Conservation (phyloP, 2,113 vertebrate species). For the Shinisaurus crocodilurus region DNA sequence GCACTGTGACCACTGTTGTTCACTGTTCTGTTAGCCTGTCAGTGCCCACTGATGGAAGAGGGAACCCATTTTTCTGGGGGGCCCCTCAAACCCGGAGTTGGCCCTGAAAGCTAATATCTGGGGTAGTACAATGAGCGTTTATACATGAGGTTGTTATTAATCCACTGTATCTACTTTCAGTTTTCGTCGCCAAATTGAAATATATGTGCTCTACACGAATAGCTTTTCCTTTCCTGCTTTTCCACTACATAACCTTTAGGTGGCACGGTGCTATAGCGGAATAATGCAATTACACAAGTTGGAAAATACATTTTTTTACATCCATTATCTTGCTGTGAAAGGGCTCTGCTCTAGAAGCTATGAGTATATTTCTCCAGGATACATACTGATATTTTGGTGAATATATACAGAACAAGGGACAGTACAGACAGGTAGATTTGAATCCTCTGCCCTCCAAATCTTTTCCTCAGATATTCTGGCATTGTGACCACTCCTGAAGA, state of each 20-base stretch:
- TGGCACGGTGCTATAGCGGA: too few species aligned
- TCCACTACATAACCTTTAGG: too few species aligned
- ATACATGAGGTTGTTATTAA: too few species aligned
- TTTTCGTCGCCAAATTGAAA: too few species aligned
- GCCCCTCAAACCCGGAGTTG: not conserved
- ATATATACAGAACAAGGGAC: slow-evolving; percentile 90
- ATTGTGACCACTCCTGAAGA: slow-evolving; percentile 90
- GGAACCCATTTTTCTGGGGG: not conserved
- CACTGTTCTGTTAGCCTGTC: not conserved
- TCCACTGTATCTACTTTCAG: too few species aligned
- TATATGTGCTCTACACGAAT: too few species aligned
- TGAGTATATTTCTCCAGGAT: not conserved
- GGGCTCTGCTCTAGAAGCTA: not conserved
- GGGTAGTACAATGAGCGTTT: not conserved
- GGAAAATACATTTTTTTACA: too few species aligned
- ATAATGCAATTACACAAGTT: too few species aligned
- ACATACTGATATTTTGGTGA: slow-evolving; percentile 94
- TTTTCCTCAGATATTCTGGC: slow-evolving; percentile 90
- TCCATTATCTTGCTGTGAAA: not conserved
- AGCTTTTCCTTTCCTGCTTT: too few species aligned
- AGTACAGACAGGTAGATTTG: slow-evolving; percentile 89
- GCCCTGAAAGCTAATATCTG: not conserved
- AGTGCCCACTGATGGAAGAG: not conserved
- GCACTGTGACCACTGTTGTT: not conserved
- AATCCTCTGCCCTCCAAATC: slow-evolving; percentile 92